Base-by-base conservation (phyloP, 2,113 vertebrate species). In the Symphodus melops region DNA sequence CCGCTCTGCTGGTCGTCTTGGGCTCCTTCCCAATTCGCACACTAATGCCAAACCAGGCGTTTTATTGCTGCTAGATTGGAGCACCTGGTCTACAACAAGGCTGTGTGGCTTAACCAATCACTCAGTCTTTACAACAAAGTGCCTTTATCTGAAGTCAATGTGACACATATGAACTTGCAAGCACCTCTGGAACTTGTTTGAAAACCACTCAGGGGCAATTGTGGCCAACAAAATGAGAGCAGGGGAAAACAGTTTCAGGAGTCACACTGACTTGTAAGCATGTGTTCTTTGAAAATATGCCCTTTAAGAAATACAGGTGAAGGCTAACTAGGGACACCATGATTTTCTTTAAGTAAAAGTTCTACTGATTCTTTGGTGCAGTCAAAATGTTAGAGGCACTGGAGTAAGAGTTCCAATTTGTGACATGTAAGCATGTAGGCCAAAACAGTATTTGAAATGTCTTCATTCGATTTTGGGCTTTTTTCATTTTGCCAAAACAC, bases 11-110 rank as follows among this genome's bases (percentile, higher is more conserved):
- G 28, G 16, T 48, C 16, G 37, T 37, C 51, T 49, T 14, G 23
- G 17, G 59, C 60, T 44, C 12, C 56, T 66, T n/a, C 13, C 33
- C 54, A 51, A 28, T 73, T 64, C 25, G 23, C 66, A 55, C 60
- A 48, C 21, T 55, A 46, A 55, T 68, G 63, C 62, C 55, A 78
- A 77, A 79, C 61, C 68, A 68, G 49, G 49, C 20, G 0, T 75
- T 65, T 77, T 53, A 70, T 71, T 68, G 21, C 53, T 37, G 57
- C 44, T 59, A 49, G 62, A 82, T 77, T 39, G 55, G 23, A 80
- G 68, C 33, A 58, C 39, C 69, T 60, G 71, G 46, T 39, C 14
- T 42, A 78, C 33, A 8, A 17, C 12, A 5, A 20, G 55, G 49
- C 55, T 54, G 42, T 55, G 46, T 75, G 25, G 10, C 39, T 77